phyloP scores from a whole-genome alignment of 2,113 vertebrate genomes.

The Oxyura jamaicensis region DNA sequence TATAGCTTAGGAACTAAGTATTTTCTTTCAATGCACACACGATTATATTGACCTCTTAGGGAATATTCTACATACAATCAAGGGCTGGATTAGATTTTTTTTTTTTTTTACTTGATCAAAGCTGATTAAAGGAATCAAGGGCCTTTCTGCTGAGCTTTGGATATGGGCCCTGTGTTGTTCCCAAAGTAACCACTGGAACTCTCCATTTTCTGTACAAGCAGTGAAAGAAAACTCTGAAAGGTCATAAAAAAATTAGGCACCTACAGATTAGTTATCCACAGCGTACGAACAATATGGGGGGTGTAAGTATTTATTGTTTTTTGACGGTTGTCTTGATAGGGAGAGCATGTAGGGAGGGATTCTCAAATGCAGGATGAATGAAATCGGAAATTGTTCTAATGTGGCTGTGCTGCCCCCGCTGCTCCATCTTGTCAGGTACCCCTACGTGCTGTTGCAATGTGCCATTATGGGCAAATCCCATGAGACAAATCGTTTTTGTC shows the following conservation, averaged over 20 bases:
- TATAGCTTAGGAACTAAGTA: background rate
- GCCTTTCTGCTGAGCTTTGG: conserved; percentile 10
- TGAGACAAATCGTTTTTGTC: conserved; percentile 2
- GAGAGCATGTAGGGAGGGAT: background rate
- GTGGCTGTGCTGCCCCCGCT: background rate
- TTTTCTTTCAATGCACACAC: background rate
- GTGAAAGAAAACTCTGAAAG: background rate
- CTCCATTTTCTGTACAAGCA: background rate
- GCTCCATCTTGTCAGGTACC: background rate
- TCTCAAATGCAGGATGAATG: conserved; percentile 5
- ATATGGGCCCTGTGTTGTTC: background rate
- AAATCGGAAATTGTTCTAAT: background rate
- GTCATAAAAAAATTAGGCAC: conserved; percentile 2
- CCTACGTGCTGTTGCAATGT: fast-evolving
- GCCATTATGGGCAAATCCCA: background rate
- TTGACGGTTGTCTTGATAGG: conserved; percentile 30
- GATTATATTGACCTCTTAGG: background rate
- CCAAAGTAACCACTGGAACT: conserved; percentile 14
- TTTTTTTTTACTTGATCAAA: background rate
- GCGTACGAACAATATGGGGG: conserved; percentile 17
- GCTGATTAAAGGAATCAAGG: conserved; percentile 19
- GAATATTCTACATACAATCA: conserved; percentile 2
- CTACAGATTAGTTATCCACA: conserved; percentile 18
- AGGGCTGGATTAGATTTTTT: background rate
- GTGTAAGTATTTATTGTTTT: background rate